These are phyloP conservation scores for Drosophila antonietae DNA, from an alignment of 2,888 invertebrate species.

Conservation along the genomic window DNA sequence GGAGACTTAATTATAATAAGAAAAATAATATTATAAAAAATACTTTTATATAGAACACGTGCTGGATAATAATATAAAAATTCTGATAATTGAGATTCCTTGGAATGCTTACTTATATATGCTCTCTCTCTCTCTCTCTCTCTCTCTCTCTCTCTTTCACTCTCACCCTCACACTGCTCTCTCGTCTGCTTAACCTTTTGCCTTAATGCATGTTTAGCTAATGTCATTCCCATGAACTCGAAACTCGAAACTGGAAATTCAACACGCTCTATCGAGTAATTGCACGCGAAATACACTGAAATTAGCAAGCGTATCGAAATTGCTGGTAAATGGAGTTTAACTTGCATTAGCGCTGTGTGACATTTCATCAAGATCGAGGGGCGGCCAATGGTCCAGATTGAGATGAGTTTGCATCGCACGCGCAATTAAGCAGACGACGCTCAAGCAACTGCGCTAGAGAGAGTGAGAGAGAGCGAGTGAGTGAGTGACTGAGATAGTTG, in stretches of 20 bases:
- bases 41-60: background rate
- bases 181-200: conserved; percentile 54
- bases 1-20: background rate
- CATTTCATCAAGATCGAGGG: conserved; percentile 76
- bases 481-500: background rate
- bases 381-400: conserved; percentile 60
- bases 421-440: conserved; percentile 72
- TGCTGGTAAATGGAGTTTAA: conserved; percentile 77
- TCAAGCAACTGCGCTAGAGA: background rate
- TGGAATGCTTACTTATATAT: no score
- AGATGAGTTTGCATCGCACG: conserved; percentile 70
- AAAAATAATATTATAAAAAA: background rate
- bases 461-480: background rate
- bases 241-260: conserved; percentile 27
- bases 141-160: background rate
- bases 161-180: background rate
- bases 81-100: background rate
- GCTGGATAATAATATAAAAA: background rate
- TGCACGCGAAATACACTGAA: conserved; percentile 45
- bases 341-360: conserved; percentile 78
- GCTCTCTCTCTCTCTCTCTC: background rate
- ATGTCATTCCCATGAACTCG: conserved; percentile 61
- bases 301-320: conserved; percentile 59
- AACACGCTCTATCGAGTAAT: conserved; percentile 43
- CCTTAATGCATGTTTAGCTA: conserved; percentile 18